Conservation (phyloP, 2,797 vertebrate genomes). For the Xenops minutus region DNA sequence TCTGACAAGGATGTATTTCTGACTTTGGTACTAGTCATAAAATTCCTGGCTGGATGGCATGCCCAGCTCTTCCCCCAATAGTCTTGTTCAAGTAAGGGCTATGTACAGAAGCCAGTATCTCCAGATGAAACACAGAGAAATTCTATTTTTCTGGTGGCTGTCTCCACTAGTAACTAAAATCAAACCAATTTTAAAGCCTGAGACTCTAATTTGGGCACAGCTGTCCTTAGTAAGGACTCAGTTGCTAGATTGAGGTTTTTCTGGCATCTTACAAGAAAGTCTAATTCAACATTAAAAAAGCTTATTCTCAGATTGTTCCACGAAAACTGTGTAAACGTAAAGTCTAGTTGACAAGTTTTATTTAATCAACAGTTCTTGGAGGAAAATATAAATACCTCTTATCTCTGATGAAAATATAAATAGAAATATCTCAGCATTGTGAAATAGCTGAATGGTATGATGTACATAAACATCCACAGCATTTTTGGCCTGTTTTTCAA, state of each 20-base stretch:
- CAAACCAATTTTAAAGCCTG: neutral
- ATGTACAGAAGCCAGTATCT: neutral
- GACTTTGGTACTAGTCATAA: neutral
- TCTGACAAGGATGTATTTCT: neutral
- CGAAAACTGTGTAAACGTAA: neutral
- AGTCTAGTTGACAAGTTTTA: neutral
- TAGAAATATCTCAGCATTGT: constrained; percentile 19
- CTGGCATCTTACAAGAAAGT: neutral
- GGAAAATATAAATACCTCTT: constrained; percentile 7
- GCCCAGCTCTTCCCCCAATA: neutral
- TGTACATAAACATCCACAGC: constrained; percentile 22
- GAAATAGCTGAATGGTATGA: constrained; percentile 39
- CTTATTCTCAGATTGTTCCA: neutral
- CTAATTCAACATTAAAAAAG: neutral
- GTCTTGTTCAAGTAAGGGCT: neutral
- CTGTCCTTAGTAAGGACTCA: neutral
- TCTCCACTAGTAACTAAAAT: neutral
- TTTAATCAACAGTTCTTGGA: neutral
- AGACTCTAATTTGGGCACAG: neutral
- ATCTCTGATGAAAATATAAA: constrained; percentile 6
- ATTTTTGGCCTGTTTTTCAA: constrained; percentile 35
- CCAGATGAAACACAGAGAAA: neutral
- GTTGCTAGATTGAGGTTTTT: neutral
- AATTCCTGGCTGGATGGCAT: neutral
- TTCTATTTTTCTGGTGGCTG: neutral